Evolutionary conservation across 2,888 invertebrate genomes (phyloP).

Genomic region (Macrosiphum euphorbiae): DNA sequence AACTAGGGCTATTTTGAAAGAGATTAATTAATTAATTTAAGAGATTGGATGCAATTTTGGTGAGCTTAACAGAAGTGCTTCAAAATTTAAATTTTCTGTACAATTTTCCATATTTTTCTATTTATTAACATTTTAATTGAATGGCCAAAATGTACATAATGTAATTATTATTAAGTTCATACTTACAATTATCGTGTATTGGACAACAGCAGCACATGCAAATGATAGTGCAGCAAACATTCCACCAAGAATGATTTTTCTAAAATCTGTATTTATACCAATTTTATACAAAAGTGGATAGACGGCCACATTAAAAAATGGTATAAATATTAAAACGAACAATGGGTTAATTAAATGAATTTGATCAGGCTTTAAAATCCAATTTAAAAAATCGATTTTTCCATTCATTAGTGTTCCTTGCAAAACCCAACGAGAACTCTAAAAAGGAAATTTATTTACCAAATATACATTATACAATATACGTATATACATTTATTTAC

Average conservation of each 20-base stretch:
- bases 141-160: background rate
- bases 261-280: conserved; percentile 81
- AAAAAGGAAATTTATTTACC: background rate
- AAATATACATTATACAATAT: background rate
- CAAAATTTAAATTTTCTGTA: background rate
- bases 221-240: conserved; percentile 87
- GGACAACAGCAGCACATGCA: conserved; percentile 81
- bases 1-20: background rate
- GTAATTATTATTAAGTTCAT: background rate
- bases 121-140: background rate
- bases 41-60: background rate
- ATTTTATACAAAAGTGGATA: conserved; percentile 85
- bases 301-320: conserved; percentile 82
- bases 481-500: background rate
- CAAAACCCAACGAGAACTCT: conserved; percentile 69
- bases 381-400: conserved; percentile 78
- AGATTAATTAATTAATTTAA: background rate
- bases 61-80: background rate
- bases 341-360: conserved; percentile 93
- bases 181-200: conserved; percentile 71
- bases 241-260: conserved; percentile 90
- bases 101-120: background rate
- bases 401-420: conserved; percentile 92
- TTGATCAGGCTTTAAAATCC: conserved; percentile 91
- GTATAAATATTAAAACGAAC: conserved; percentile 87